Evolutionary conservation across 64 coral and sea anemone species (phyloP).

Genomic region (Stylophora pistillata): DNA sequence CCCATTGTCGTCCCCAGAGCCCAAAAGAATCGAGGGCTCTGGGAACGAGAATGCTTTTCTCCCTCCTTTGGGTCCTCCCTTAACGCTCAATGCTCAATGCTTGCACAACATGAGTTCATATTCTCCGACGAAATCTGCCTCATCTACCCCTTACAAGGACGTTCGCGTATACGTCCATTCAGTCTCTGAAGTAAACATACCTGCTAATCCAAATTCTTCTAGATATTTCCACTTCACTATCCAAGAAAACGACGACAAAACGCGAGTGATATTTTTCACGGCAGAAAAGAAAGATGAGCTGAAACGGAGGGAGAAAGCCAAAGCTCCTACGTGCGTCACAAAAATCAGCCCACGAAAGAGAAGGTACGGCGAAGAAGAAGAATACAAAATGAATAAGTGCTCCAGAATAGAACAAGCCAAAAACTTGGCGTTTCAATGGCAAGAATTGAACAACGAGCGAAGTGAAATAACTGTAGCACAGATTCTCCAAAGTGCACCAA

Average conservation of each 20-base stretch:
- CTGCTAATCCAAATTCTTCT: not conserved
- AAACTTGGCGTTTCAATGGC: constrained; percentile 52
- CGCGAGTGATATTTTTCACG: not conserved
- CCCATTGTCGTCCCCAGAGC: no score
- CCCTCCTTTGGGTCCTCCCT: no score
- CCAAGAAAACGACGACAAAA: not conserved
- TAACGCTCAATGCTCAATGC: no score
- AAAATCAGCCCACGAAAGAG: constrained; percentile 45
- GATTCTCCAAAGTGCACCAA: constrained; percentile 32
- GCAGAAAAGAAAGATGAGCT: constrained; percentile 17
- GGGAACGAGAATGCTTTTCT: no score
- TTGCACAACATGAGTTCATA: no score
- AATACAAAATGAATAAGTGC: constrained; percentile 58
- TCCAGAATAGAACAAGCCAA: constrained; percentile 48
- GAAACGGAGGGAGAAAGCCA: constrained; percentile 39
- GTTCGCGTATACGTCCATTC: not conserved
- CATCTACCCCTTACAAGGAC: not conserved
- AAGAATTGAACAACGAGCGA: constrained; percentile 4
- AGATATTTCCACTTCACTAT: not conserved
- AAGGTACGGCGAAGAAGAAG: constrained; percentile 12
- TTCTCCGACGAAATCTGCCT: no score
- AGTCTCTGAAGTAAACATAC: not conserved
- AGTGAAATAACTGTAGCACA: constrained; percentile 30
- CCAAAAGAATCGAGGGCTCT: no score
- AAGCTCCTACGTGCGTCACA: constrained; percentile 28